Evolutionary conservation across 1,140 invertebrate species (phyloP).

Genomic region (Tetragonula clypearis): DNA sequence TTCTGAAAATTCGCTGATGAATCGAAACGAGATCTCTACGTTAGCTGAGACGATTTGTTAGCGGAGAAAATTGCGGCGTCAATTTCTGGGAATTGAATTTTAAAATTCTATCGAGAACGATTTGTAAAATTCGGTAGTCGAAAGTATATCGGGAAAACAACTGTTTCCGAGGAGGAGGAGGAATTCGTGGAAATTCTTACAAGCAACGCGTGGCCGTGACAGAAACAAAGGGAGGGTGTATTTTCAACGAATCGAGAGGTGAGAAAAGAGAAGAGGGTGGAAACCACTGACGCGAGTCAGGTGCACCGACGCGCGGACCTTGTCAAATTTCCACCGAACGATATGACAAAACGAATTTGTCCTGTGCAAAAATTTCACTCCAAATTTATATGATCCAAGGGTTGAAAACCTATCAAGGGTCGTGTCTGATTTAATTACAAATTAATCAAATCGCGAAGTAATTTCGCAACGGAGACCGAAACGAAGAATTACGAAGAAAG

Average conservation of each 20-base stretch:
- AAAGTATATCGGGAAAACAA: background rate
- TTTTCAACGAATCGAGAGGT: background rate
- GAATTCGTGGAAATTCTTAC: background rate
- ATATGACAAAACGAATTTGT: background rate
- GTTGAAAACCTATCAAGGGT: background rate
- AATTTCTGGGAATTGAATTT: background rate
- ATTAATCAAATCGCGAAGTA: background rate
- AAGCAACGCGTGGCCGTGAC: background rate
- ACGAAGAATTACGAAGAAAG: background rate
- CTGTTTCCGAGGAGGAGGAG: background rate
- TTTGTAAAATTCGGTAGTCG: background rate
- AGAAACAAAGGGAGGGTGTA: background rate
- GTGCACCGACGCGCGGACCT: background rate
- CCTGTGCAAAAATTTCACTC: background rate
- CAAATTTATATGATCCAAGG: background rate
- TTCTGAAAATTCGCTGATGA: too few relatives aligned
- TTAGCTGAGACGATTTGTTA: background rate
- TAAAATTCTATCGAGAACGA: too few relatives aligned
- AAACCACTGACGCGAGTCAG: conserved; percentile 22
- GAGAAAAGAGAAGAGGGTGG: conserved; percentile 5
- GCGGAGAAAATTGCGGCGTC: background rate
- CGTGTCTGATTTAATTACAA: background rate
- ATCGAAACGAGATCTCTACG: background rate
- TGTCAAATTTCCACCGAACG: conserved; percentile 13
- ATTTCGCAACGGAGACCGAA: too few relatives aligned